Evolutionary conservation across 2,113 vertebrate species (phyloP).

Genomic region (Cebidichthys violaceus): DNA sequence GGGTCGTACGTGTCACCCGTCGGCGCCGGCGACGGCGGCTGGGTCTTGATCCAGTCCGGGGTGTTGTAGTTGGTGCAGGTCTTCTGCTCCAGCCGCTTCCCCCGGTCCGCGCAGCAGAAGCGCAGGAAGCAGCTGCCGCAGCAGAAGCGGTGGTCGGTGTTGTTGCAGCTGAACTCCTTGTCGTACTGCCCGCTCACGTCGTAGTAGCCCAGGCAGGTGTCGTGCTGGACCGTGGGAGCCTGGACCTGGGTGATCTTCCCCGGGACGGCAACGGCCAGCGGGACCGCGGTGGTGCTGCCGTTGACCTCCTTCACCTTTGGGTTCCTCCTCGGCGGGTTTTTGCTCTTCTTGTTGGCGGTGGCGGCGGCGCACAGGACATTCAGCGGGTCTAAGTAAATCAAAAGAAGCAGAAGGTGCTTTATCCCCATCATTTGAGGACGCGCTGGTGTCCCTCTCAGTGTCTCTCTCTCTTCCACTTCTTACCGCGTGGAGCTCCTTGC

Average conservation of each 20-base stretch:
- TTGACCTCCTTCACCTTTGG: constrained; percentile 81
- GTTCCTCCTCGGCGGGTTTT: constrained; percentile 66
- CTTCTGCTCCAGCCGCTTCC: constrained; percentile 94
- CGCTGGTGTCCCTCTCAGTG: constrained; percentile 27
- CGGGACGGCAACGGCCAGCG: constrained; percentile 51
- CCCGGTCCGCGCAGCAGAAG: constrained; percentile 97
- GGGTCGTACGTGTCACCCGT: constrained; percentile 94
- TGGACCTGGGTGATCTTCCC: constrained; percentile 79
- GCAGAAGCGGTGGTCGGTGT: constrained; percentile 97
- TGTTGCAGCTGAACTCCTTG: constrained; percentile 98
- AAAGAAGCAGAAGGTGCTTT: constrained; percentile 84
- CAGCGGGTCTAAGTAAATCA: constrained; percentile 84
- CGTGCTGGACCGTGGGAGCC: constrained; percentile 84
- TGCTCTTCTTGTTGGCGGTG: constrained; percentile 74
- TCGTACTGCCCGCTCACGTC: constrained; percentile 98
- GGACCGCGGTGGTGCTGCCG: constrained; percentile 78
- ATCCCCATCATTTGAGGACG: constrained; percentile 83
- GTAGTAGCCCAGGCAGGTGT: constrained; percentile 97
- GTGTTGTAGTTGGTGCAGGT: constrained; percentile 96
- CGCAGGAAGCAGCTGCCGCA: constrained; percentile 98
- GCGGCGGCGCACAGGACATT: constrained; percentile 78
- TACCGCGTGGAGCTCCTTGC: constrained; percentile 59
- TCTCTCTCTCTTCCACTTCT: constrained; percentile 58
- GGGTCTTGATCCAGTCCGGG: constrained; percentile 94
- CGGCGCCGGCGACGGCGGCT: constrained; percentile 86